These are phyloP conservation scores for Cervus canadensis DNA, from an alignment of 2,113 vertebrate genomes.

Conservation along the genomic window DNA sequence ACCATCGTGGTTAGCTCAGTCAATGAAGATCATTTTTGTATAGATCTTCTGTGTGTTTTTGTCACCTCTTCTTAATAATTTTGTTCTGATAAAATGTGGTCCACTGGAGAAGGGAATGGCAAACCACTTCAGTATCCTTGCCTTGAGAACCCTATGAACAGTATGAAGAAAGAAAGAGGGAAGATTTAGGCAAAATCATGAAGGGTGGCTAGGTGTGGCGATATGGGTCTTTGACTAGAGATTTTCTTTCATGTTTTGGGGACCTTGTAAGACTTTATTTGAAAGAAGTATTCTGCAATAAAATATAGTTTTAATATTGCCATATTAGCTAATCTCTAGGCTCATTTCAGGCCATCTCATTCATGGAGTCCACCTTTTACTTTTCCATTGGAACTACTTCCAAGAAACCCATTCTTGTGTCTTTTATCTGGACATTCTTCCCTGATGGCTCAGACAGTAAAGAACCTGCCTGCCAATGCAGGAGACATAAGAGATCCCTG, in stretches of 20 bases:
- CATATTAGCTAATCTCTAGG: not conserved
- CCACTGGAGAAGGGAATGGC: not conserved
- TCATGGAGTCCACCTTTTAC: not conserved
- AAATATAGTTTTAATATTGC: not conserved
- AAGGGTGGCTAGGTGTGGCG: not conserved
- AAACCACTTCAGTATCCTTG: not conserved
- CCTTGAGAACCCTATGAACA: not conserved
- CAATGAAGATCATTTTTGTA: not conserved
- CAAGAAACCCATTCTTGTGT: not conserved
- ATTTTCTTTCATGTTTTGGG: not conserved
- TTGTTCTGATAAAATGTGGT: not conserved
- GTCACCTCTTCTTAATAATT: not conserved
- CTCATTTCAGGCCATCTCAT: not conserved
- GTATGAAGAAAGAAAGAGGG: not conserved
- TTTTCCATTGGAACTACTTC: not conserved
- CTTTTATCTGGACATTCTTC: not conserved
- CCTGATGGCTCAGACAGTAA: not conserved
- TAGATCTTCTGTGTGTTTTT: not conserved
- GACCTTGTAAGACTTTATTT: not conserved
- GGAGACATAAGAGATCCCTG: not conserved
- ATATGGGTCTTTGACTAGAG: not conserved
- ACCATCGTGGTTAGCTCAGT: not conserved
- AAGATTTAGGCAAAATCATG: not conserved
- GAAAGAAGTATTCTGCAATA: not conserved
- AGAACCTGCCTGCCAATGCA: not conserved